Evolutionary conservation across 2,888 invertebrate genomes (phyloP).

Genomic region (Rutpela maculata): DNA sequence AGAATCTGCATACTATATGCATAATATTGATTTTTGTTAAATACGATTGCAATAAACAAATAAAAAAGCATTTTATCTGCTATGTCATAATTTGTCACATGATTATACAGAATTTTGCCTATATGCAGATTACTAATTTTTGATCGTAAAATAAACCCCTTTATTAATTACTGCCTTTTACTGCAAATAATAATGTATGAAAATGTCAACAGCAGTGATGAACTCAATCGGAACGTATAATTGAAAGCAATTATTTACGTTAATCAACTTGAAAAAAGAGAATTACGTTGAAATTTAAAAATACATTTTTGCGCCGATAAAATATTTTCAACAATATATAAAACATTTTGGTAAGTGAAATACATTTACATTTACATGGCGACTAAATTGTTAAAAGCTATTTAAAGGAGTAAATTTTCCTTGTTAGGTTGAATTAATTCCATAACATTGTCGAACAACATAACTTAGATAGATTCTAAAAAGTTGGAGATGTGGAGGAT

Average conservation of each 20-base stretch:
- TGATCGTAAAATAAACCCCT: constrained; percentile 19
- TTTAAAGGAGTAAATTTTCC: no score
- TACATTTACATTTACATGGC: no score
- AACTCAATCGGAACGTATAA: constrained; percentile 32
- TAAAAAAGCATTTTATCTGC: not conserved
- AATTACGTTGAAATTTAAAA: constrained; percentile 6
- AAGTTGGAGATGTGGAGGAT: no score
- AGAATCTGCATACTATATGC: not conserved
- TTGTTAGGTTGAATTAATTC: no score
- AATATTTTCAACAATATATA: constrained; percentile 4
- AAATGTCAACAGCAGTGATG: constrained; percentile 37
- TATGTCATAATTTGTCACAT: not conserved
- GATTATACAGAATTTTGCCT: not conserved
- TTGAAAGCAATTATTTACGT: constrained; percentile 36
- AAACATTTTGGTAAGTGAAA: not conserved
- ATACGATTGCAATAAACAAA: not conserved
- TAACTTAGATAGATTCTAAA: no score
- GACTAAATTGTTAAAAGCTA: no score
- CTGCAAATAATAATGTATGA: constrained; percentile 31
- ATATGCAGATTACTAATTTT: not conserved
- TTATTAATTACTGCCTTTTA: constrained; percentile 33
- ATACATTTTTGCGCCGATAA: not conserved
- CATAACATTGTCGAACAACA: no score
- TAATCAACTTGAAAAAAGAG: constrained; percentile 39
- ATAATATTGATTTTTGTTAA: not conserved